Evolutionary conservation across 2,113 vertebrate species (phyloP), one percentile per base, ranked within the genome.

Genomic region (Pachypanchax playfairii): DNA sequence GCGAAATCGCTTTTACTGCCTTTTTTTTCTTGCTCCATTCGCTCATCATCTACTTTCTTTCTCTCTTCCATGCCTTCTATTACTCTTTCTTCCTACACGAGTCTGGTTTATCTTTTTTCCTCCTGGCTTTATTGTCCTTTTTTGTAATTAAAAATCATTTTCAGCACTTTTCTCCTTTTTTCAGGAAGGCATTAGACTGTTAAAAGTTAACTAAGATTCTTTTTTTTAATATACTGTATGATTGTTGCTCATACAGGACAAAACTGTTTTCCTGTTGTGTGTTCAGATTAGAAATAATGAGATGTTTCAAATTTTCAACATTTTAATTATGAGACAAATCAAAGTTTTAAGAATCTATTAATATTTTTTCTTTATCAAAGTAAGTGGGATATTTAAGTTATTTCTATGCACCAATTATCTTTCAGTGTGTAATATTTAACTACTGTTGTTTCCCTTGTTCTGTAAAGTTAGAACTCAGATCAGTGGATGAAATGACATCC

Each of bases 101-200:
- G 28, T 20, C 28, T 80, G 70, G 73, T 91, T 91, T 91, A 90
- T 92, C 90, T 91, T 77, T 77, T 68, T 82, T 62, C 86, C 91
- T 89, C 70, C 70, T 87, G 87, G 90, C 90, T 89, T 87, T 90
- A 88, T 92, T 91, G 91, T 83, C 75, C 84, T 85, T 84, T n/a
- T 85, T 83, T 90, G 80, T 92, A 92, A 92, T 93, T 91, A 92
- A 91, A 93, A 91, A 85, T 84, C 86, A 88, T 88, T 89, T 89
- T 89, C 64, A 77, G 61, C 29, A 6, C 77, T 81, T 86, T 81
- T 78, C 73, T 31, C 62, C 44, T 62, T 21, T 39, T 62, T 71
- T 28, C 35, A 59, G 22, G 35, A 61, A 36, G 18, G 1, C 1
- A 7, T 26, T n/a, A 4, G 8, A 29, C 18, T 21, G 31, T 29